phyloP scores from a whole-genome alignment of 1,140 invertebrate species.

The Aphelinus atriplicis region DNA sequence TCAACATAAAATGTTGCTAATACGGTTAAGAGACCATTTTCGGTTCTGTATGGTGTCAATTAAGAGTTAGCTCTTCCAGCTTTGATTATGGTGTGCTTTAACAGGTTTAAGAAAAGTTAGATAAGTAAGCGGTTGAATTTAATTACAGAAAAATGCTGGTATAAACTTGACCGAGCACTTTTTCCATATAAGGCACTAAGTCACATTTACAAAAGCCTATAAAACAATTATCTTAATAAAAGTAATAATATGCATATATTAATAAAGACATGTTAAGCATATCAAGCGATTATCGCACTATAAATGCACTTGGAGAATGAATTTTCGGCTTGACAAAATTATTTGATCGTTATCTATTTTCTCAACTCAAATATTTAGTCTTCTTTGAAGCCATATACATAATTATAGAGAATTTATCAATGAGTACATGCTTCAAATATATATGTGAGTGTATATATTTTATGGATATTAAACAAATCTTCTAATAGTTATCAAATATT shows the following conservation, averaged over 20 bases:
- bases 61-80: constrained; percentile 34
- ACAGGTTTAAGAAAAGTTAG: constrained; percentile 29
- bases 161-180: constrained; percentile 21
- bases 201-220: constrained; percentile 36
- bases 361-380: constrained; percentile 28
- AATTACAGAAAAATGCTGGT: constrained; percentile 46
- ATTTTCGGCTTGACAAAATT: constrained; percentile 41
- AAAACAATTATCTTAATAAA: neutral
- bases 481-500: constrained; percentile 37
- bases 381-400: constrained; percentile 27
- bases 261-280: constrained; percentile 39
- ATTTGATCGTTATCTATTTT: constrained; percentile 36
- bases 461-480: constrained; percentile 24
- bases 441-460: constrained; percentile 32
- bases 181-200: constrained; percentile 31
- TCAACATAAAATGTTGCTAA: neutral
- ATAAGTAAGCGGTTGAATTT: constrained; percentile 45
- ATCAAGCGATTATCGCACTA: constrained; percentile 38
- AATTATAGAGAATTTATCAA: constrained; percentile 24
- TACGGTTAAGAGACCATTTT: constrained; percentile 33
- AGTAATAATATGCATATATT: constrained; percentile 15
- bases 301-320: constrained; percentile 40
- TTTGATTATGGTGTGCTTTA: constrained; percentile 29
- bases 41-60: constrained; percentile 39
- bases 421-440: constrained; percentile 18